Evolutionary conservation across 1,140 invertebrate species (phyloP).

Genomic region (Belonocnema kinseyi): DNA sequence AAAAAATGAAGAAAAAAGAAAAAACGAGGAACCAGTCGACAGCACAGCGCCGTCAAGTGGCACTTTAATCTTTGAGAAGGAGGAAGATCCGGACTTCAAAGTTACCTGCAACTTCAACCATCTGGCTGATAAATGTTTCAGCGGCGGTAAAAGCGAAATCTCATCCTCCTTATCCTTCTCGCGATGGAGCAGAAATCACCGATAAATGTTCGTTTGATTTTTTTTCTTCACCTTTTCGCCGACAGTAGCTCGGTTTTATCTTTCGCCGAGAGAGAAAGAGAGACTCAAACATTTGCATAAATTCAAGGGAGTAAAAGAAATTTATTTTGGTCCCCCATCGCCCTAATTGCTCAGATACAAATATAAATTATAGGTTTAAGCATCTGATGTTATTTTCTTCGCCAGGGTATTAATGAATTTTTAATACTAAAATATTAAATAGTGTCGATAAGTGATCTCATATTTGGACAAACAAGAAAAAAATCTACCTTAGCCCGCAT

Average conservation of each 20-base stretch:
- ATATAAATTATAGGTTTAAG: neutral
- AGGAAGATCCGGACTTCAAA: conserved; percentile 19
- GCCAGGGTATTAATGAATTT: no score
- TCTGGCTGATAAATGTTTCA: conserved; percentile 51
- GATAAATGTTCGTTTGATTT: conserved; percentile 29
- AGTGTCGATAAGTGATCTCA: no score
- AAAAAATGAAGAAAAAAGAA: conserved; percentile 2
- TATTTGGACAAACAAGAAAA: no score
- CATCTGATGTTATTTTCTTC: no score
- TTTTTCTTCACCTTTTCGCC: conserved; percentile 29
- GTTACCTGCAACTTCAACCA: conserved; percentile 34
- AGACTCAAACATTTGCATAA: conserved; percentile 21
- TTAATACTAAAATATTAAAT: no score
- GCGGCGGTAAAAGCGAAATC: conserved; percentile 51
- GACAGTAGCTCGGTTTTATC: conserved; percentile 27
- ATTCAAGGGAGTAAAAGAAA: conserved; percentile 10
- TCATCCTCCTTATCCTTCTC: conserved; percentile 39
- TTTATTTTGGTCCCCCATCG: conserved; percentile 12
- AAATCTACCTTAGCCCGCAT: no score
- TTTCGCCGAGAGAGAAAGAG: conserved; percentile 1
- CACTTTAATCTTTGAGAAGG: conserved; percentile 37
- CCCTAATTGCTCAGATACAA: conserved; percentile 2
- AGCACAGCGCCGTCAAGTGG: conserved; percentile 39
- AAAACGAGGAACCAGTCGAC: conserved; percentile 1
- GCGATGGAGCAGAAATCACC: conserved; percentile 24